Evolutionary conservation across 2,888 invertebrate genomes (phyloP), one percentile per base, ranked within the genome.

Genomic region (Odontocolon sp.): DNA sequence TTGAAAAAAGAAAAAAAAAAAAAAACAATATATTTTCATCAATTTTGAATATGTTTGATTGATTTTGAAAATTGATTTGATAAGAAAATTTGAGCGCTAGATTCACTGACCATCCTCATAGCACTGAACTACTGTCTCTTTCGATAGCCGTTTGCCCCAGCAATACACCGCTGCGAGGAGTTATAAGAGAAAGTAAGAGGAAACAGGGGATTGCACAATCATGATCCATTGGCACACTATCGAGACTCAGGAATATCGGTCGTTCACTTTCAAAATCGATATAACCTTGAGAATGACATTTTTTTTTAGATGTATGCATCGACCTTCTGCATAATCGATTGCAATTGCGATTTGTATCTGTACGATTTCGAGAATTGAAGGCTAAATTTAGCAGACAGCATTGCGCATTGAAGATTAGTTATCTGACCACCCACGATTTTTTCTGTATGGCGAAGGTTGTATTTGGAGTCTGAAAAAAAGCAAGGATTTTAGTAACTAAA

Each of bases 111-210:
- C 59, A 71, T 71, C 68, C 52, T 64, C 16, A 42, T 61, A 42
- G 21, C 57, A 78, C 61, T 59, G 73, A 54, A 64, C 33, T 57
- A 83, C 82, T 81, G 83, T 84, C 80, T 77, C 85, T 82, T 82
- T 86, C 81, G 73, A 82, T 80, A 77, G 38, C 66, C 64, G 57
- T 50, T 40, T 63, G 45, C 50, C 72, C 36, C 18, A 71, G 50
- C 73, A 16, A 40, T 50, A 31, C 56, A 72, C 67, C 9, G 70
- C 38, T 36, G 40, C 57, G 67, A 72, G 52, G 42, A 28, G 72
- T 77, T 52, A 59, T 45, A 76, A 76, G 84, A 84, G 85, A 85
- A 86, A 85, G 85, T 86, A 64, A 81, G 80, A 80, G 70, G 71
- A 80, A 72, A 63, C 67, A 72, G 72, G 16, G 42, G n/a, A 50